These are phyloP conservation scores for Artemia sp. DNA, from an alignment of 2,888 invertebrate species.

Conservation along the genomic window DNA sequence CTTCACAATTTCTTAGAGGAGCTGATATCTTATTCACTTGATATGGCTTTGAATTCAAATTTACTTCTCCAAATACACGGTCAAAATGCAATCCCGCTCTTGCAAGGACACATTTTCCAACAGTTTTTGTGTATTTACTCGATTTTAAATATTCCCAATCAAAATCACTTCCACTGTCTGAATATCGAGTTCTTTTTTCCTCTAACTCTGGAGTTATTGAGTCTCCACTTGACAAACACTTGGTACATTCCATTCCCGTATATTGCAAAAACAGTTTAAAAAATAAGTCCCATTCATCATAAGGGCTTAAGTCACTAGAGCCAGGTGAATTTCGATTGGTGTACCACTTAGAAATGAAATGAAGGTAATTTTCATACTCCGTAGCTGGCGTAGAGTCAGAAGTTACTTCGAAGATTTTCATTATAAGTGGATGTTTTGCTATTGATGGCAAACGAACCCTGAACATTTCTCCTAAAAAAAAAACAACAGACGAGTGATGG, in stretches of 20 bases:
- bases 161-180: not conserved
- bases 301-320: slow-evolving; percentile 51
- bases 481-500: not conserved
- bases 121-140: slow-evolving; percentile 41
- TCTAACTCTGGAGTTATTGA: not conserved
- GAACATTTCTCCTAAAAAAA: slow-evolving; percentile 9
- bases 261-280: slow-evolving; percentile 37
- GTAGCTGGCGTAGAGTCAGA: slow-evolving; percentile 50
- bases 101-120: slow-evolving; percentile 35
- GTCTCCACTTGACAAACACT: slow-evolving; percentile 19
- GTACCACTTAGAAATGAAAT: slow-evolving; percentile 58
- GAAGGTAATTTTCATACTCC: not conserved
- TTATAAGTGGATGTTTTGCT: not conserved
- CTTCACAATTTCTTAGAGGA: not conserved
- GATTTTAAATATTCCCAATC: slow-evolving; percentile 60
- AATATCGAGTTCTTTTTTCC: not conserved
- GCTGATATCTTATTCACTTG: slow-evolving; percentile 3
- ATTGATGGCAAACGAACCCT: not conserved
- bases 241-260: slow-evolving; percentile 30
- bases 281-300: slow-evolving; percentile 66
- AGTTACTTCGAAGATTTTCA: slow-evolving; percentile 38
- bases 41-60: slow-evolving; percentile 16
- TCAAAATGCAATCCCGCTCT: slow-evolving; percentile 32
- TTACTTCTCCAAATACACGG: slow-evolving; percentile 22
- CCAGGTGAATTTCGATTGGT: slow-evolving; percentile 72